Conservation (phyloP, 1,140 invertebrate species). For the Megathymus violae region DNA sequence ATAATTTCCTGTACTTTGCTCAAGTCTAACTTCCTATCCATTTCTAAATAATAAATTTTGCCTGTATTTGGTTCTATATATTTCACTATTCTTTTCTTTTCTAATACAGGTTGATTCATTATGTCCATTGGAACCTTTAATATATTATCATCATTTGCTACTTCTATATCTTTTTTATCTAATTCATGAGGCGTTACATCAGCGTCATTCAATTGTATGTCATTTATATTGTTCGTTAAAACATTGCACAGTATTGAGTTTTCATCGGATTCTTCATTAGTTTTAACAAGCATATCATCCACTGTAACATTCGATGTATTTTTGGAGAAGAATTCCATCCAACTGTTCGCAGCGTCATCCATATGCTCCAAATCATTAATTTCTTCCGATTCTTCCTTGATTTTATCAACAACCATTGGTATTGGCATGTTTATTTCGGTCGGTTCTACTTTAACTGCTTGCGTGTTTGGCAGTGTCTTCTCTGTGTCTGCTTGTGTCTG, state of each 20-base stretch:
- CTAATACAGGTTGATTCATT: constrained; percentile 37
- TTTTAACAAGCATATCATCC: constrained; percentile 74
- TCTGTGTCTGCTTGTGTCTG: constrained; percentile 14
- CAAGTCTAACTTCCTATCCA: constrained; percentile 67
- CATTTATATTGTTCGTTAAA: neutral
- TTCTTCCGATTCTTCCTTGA: constrained; percentile 17
- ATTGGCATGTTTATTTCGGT: constrained; percentile 3
- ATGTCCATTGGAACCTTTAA: constrained; percentile 45
- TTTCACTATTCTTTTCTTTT: constrained; percentile 71
- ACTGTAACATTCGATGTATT: constrained; percentile 64
- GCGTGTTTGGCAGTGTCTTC: constrained; percentile 19
- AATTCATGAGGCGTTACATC: constrained; percentile 9
- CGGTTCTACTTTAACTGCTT: constrained; percentile 31
- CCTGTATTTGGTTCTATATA: constrained; percentile 72
- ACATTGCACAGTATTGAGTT: neutral
- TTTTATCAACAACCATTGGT: neutral
- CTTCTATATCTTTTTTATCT: constrained; percentile 4
- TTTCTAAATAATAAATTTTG: constrained; percentile 77
- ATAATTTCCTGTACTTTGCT: constrained; percentile 72
- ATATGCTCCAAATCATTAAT: constrained; percentile 28
- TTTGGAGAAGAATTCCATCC: constrained; percentile 72
- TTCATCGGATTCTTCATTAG: constrained; percentile 33
- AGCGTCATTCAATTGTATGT: constrained; percentile 2
- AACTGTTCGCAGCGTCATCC: constrained; percentile 51
- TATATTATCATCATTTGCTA: neutral